Evolutionary conservation across 2,113 vertebrate species (phyloP).

Genomic region (Lophius piscatorius): DNA sequence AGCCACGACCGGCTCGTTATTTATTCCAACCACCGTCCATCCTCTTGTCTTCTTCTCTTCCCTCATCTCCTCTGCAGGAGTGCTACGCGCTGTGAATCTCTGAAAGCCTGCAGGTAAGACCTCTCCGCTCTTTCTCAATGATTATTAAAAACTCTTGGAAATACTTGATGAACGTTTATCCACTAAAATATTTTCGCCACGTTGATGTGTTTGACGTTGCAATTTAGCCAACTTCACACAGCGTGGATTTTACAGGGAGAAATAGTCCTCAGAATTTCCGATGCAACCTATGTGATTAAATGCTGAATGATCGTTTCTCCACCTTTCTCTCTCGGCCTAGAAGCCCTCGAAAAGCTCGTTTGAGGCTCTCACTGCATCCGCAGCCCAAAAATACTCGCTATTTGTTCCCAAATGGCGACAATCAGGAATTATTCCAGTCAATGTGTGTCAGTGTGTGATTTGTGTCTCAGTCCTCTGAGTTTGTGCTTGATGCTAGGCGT

Average conservation of each 20-base stretch:
- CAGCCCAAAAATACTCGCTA: slow-evolving; percentile 40
- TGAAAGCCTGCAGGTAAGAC: slow-evolving; percentile 75
- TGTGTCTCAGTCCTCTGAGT: slow-evolving; percentile 54
- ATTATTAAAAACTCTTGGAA: slow-evolving; percentile 14
- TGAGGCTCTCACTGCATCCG: slow-evolving; percentile 14
- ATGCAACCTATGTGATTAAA: slow-evolving; percentile 30
- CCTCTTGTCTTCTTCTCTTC: slow-evolving; percentile 36
- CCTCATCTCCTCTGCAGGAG: slow-evolving; percentile 58
- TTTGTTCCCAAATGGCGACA: slow-evolving; percentile 7
- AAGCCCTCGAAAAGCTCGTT: slow-evolving; percentile 33
- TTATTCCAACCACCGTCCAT: slow-evolving; percentile 44
- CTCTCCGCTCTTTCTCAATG: slow-evolving; percentile 23
- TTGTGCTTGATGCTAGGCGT: slow-evolving; percentile 68
- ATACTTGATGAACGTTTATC: slow-evolving; percentile 37
- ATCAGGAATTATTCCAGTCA: slow-evolving; percentile 6
- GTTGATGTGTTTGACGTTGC: slow-evolving; percentile 61
- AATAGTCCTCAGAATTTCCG: slow-evolving; percentile 26
- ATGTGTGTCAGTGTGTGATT: slow-evolving; percentile 33
- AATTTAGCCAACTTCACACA: slow-evolving; percentile 50
- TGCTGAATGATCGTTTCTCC: slow-evolving; percentile 29
- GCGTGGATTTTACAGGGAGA: slow-evolving; percentile 3
- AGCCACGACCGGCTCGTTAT: slow-evolving; percentile 55
- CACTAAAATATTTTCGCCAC: slow-evolving; percentile 44
- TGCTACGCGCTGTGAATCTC: slow-evolving; percentile 65
- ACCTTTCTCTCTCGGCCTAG: slow-evolving; percentile 41